phyloP scores from a whole-genome alignment of 2,888 invertebrate species.

The Sarcophaga rosellei region DNA sequence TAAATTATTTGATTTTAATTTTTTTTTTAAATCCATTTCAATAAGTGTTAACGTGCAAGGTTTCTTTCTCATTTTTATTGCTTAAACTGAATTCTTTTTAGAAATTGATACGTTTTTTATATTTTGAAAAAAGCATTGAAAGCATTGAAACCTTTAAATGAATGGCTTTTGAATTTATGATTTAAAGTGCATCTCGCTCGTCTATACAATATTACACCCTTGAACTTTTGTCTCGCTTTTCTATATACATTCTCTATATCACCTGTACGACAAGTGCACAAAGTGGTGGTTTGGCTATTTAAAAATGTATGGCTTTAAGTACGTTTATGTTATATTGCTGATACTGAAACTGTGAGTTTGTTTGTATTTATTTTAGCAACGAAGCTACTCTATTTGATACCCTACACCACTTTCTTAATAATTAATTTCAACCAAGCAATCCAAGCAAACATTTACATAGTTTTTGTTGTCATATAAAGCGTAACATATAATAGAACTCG shows the following conservation, averaged over 20 bases:
- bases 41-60: too few species aligned
- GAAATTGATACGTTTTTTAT: too few species aligned
- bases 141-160: neutral
- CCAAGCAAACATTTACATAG: too few species aligned
- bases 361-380: too few species aligned
- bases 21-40: too few species aligned
- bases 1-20: neutral
- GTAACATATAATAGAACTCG: too few species aligned
- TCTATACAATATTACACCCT: neutral
- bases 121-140: neutral
- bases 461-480: too few species aligned
- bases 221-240: constrained; percentile 14
- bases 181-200: neutral
- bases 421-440: too few species aligned
- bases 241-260: neutral
- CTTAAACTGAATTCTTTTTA: constrained; percentile 1
- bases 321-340: neutral
- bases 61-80: neutral
- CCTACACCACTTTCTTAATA: too few species aligned
- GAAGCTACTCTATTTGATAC: too few species aligned
- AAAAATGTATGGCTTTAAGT: neutral
- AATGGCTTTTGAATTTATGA: neutral
- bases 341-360: too few species aligned
- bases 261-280: neutral
- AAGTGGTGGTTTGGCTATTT: neutral